Evolutionary conservation across 2,113 vertebrate genomes (phyloP), one percentile per base, ranked within the genome.

Genomic region (Steatornis caripensis): DNA sequence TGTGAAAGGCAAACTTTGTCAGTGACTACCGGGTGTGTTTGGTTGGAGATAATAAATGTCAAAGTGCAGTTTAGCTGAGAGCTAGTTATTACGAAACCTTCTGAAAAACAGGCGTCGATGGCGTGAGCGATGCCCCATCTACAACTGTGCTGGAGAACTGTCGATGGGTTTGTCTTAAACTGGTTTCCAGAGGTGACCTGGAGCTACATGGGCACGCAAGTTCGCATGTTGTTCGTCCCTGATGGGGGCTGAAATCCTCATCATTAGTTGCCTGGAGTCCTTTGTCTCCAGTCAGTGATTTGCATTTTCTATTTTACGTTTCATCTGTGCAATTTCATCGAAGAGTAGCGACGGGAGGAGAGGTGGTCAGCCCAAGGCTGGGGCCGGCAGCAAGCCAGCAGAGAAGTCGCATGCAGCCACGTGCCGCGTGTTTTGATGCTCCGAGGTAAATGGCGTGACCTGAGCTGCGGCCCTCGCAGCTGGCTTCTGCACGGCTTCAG

Each of bases 211-310:
- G 26, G 26, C 32, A 26, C 1, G 7, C 3, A 6, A 41, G n/a
- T 77, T 61, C 14, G 1, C 45, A 6, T 11, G 20, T 27, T 51
- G 41, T 7, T 61, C 6, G 11, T 23, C 49, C 57, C 30, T 21
- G 36, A 37, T 20, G 32, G 37, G 1, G 3, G 23, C 9, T 39
- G 39, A 61, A 46, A n/a, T 69, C n/a, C 4, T 61, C 29, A 21
- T 43, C 19, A 2, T 23, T 12, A 12, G 6, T 22, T 41, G 17
- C 26, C 6, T 0, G 1, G n/a, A 41, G 13, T 30, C 17, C 13
- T 54, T 54, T 41, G 22, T n/a, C 64, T 70, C 30, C 41, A 27
- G 24, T 30, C 71, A 36, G n/a, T 15, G 39, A 46, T 70, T 39
- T 53, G 23, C 18, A 8, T 70, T 70, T 49, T 57, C 27, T 55